phyloP scores from a whole-genome alignment of 2,888 invertebrate species.

The Tethea ocularis region DNA sequence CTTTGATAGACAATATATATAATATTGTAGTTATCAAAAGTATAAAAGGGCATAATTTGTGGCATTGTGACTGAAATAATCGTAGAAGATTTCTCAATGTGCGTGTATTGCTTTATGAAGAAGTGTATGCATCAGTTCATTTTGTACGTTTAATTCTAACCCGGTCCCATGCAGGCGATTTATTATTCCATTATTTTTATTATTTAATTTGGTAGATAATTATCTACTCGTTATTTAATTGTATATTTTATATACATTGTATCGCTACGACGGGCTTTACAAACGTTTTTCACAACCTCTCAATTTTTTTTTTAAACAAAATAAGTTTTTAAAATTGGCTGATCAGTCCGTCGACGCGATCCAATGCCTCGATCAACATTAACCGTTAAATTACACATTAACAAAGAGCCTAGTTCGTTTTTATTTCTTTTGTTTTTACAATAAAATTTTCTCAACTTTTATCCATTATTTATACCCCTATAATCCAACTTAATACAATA shows the following conservation, averaged over 20 bases:
- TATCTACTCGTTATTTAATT: slow-evolving; percentile 58
- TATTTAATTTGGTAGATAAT: slow-evolving; percentile 60
- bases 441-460: slow-evolving; percentile 58
- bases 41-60: neutral
- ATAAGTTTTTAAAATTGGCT: slow-evolving; percentile 78
- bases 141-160: slow-evolving; percentile 64
- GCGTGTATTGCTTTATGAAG: slow-evolving; percentile 10
- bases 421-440: slow-evolving; percentile 67
- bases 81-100: slow-evolving; percentile 10
- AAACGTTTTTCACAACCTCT: slow-evolving; percentile 78
- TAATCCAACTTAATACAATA: slow-evolving; percentile 74
- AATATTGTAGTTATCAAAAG: neutral
- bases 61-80: neutral
- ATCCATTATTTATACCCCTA: slow-evolving; percentile 71
- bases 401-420: slow-evolving; percentile 81
- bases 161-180: slow-evolving; percentile 74
- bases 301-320: slow-evolving; percentile 63
- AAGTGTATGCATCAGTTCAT: slow-evolving; percentile 42
- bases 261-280: slow-evolving; percentile 61
- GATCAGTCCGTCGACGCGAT: slow-evolving; percentile 62
- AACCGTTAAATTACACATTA: slow-evolving; percentile 66
- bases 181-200: slow-evolving; percentile 41
- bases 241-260: slow-evolving; percentile 65
- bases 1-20: neutral
- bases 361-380: slow-evolving; percentile 55